Conservation (phyloP, 2,888 invertebrate genomes). For the Drosophila cognata region DNA sequence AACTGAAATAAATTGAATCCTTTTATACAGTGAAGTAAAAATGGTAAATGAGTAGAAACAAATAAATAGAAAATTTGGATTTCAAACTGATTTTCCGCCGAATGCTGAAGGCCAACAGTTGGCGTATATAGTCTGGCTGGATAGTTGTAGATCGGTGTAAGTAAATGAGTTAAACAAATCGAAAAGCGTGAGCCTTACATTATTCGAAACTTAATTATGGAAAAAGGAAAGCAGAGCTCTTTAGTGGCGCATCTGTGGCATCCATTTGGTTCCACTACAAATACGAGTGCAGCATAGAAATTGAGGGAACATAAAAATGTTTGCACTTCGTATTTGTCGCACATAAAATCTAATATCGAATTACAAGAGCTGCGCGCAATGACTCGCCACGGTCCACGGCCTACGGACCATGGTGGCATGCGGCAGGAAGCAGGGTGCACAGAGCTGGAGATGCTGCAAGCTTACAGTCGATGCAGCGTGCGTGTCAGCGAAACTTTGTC, state of each 20-base stretch:
- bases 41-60: background rate
- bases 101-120: background rate
- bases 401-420: slow-evolving; percentile 24
- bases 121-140: background rate
- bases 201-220: slow-evolving; percentile 70
- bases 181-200: slow-evolving; percentile 61
- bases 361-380: slow-evolving; percentile 59
- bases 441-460: slow-evolving; percentile 16
- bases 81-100: background rate
- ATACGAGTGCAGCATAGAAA: slow-evolving; percentile 71
- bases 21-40: background rate
- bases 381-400: slow-evolving; percentile 30
- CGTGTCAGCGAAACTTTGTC: slow-evolving; percentile 71
- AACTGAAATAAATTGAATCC: background rate
- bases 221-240: slow-evolving; percentile 22
- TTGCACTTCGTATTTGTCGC: slow-evolving; percentile 81
- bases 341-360: slow-evolving; percentile 82
- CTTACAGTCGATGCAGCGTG: slow-evolving; percentile 36
- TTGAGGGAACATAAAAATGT: slow-evolving; percentile 75
- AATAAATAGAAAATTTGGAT: too few species aligned
- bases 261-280: slow-evolving; percentile 64
- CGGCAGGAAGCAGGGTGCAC: slow-evolving; percentile 10
- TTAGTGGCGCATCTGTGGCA: slow-evolving; percentile 34
- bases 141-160: slow-evolving; percentile 2
- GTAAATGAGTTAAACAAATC: slow-evolving; percentile 18